Conservation (phyloP, 2,797 vertebrate species). For the Threskiornis aethiopicus region DNA sequence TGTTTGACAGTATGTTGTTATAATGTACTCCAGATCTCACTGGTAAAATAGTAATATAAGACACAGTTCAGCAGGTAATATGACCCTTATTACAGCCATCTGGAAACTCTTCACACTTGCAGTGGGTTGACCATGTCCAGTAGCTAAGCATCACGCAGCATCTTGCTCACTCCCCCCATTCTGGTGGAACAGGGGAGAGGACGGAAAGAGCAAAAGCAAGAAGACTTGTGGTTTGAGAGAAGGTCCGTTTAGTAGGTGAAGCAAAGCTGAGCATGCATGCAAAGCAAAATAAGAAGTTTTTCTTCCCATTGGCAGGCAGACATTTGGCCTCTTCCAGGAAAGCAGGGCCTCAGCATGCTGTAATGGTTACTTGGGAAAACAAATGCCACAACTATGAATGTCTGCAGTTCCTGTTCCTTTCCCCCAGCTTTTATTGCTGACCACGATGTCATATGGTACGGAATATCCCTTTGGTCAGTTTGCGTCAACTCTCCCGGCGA, state of each 20-base stretch:
- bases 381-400: background rate
- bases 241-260: background rate
- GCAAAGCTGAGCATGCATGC: background rate
- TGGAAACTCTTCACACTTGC: background rate
- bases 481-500: no score
- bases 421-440: background rate
- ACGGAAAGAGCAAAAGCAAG: background rate
- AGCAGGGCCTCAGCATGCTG: background rate
- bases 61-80: background rate
- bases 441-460: accelerated
- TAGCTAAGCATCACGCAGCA: background rate
- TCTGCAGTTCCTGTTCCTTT: background rate
- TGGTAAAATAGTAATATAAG: background rate
- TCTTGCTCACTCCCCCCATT: background rate
- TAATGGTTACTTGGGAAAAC: background rate
- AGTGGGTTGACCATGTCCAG: background rate
- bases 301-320: background rate
- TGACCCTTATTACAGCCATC: background rate
- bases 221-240: background rate
- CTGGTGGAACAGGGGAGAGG: background rate
- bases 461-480: background rate
- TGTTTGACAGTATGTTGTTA: background rate
- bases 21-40: background rate
- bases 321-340: background rate
- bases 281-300: background rate